Evolutionary conservation across 1,140 invertebrate genomes (phyloP), one percentile per base, ranked within the genome.

Genomic region (Centruroides sculpturatus): DNA sequence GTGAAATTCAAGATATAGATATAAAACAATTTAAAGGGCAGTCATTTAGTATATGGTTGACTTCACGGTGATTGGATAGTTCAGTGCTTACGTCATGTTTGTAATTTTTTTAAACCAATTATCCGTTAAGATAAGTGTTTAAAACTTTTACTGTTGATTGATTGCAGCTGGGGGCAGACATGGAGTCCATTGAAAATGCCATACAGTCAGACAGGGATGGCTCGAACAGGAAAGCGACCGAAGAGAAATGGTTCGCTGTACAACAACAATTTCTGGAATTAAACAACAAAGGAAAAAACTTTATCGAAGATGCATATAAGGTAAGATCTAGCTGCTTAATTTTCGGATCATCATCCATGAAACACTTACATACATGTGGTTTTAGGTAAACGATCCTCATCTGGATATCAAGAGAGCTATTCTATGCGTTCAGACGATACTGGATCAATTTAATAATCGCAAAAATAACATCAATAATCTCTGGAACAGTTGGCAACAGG

Each of bases 371-470:
- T 23, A 23, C 23, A 2, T 23, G 2, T 23, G 23, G 23, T 23
- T 23, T 23, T 69, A 88, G 85, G 80, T 83, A 67, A 78, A 80
- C 62, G 86, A 89, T 73, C 80, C 82, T 50, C 82, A 85, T 76
- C 78, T 91, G 62, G 83, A 88, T 71, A 77, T 83, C 57, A 79
- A 81, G 60, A 78, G 80, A 69, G 82, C 86, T 61, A 76, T 81
- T 66, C 71, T 80, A 52, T 83, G 81, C 68, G 82, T 89, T 51
- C 81, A 87, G 71, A 81, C 80, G 13, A 78, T 85, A 52, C 72
- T 89, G 64, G 82, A 85, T 67, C 80, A 83, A 59, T 82, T 87
- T 66, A 79, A 79, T 59, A 80, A 81, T 70, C 75, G 82, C 34
- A 85, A 86, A 71, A 74, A 82, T 63, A 75, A 78, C 58, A 75